These are phyloP conservation scores for Corythoichthys intestinalis DNA, from an alignment of 2,113 vertebrate species.

Conservation along the genomic window DNA sequence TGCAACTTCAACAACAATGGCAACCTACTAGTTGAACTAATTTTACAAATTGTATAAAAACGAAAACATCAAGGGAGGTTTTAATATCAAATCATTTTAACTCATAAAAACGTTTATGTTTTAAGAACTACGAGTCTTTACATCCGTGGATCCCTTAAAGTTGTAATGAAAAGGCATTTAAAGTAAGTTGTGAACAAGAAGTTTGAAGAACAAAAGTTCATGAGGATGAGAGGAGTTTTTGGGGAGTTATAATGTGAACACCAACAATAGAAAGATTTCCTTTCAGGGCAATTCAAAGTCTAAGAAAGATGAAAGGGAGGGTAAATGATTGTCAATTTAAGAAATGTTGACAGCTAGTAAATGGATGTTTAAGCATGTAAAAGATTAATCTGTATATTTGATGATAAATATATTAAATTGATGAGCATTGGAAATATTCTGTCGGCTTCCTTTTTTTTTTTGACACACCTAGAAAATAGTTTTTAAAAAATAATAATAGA, in stretches of 20 bases:
- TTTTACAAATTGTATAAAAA: too few species aligned
- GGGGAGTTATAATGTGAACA: not conserved
- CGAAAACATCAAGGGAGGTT: too few species aligned
- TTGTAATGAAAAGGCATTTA: not conserved
- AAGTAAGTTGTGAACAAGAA: not conserved
- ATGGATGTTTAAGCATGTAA: not conserved
- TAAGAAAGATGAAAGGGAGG: not conserved
- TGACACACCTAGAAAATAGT: not conserved
- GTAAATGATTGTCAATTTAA: not conserved
- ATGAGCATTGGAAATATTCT: slow-evolving; percentile 6
- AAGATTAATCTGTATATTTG: not conserved
- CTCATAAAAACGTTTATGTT: too few species aligned
- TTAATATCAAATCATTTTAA: too few species aligned
- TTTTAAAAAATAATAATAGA: too few species aligned
- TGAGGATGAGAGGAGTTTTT: not conserved
- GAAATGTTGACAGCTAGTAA: not conserved
- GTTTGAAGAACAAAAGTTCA: not conserved
- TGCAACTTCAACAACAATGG: too few species aligned
- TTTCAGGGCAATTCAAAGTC: not conserved
- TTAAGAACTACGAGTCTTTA: too few species aligned
- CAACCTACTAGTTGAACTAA: too few species aligned
- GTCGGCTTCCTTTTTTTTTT: not conserved
- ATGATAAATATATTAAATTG: slow-evolving; percentile 22
- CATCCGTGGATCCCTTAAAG: not conserved
- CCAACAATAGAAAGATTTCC: not conserved